Evolutionary conservation across 2,888 invertebrate genomes (phyloP).

Genomic region (Melieria crassipennis): DNA sequence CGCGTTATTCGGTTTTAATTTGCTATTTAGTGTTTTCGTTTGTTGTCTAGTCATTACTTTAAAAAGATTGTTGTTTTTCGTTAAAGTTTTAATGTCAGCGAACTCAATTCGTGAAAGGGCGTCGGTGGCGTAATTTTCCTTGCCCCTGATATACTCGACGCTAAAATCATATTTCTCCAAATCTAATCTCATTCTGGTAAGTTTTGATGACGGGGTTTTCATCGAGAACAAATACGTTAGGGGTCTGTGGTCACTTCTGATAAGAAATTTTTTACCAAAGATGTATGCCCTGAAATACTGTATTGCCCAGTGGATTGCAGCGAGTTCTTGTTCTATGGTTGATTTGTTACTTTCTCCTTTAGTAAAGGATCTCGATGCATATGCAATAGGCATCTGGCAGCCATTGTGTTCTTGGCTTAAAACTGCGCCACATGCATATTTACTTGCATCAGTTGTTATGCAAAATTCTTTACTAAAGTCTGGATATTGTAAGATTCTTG

Average conservation of each 20-base stretch:
- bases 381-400: not conserved
- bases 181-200: constrained; percentile 47
- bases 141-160: too few species aligned
- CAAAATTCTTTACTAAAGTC: constrained; percentile 9
- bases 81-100: too few species aligned
- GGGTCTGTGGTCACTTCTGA: constrained; percentile 45
- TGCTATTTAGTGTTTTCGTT: too few species aligned
- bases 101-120: too few species aligned
- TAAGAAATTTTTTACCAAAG: constrained; percentile 40
- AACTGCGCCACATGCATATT: constrained; percentile 4
- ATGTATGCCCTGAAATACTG: too few species aligned
- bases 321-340: constrained; percentile 45
- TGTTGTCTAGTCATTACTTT: constrained; percentile 31
- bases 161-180: constrained; percentile 46
- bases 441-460: constrained; percentile 4
- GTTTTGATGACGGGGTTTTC: constrained; percentile 46
- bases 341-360: constrained; percentile 40
- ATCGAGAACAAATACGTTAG: constrained; percentile 46
- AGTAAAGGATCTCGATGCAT: constrained; percentile 4
- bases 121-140: too few species aligned
- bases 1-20: too few species aligned
- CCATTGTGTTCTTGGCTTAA: not conserved
- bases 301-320: constrained; percentile 45
- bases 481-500: constrained; percentile 4
- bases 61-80: too few species aligned